Evolutionary conservation across 2,113 vertebrate species (phyloP).

Genomic region (Dicrurus megarhynchus): DNA sequence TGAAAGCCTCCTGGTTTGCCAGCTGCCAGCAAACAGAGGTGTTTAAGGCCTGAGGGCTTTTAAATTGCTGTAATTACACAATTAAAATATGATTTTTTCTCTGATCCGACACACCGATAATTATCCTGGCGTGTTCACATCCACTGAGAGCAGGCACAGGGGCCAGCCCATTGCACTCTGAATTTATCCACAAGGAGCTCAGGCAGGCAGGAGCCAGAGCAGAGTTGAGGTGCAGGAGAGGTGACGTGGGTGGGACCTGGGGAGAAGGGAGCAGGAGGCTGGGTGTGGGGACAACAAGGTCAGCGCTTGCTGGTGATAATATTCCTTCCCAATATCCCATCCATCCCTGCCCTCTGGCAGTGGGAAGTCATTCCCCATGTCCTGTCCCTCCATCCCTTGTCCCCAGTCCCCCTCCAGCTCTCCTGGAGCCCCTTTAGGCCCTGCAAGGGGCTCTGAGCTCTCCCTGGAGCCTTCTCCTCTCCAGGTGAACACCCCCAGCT

Average conservation of each 20-base stretch:
- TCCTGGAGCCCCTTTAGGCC: not conserved
- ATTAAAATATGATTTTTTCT: constrained; percentile 36
- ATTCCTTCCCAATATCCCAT: not conserved
- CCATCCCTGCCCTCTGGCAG: not conserved
- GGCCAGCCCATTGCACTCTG: not conserved
- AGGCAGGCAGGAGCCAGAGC: not conserved
- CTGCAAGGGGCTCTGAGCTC: not conserved
- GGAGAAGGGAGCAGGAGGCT: not conserved
- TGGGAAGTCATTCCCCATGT: not conserved
- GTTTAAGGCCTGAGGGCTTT: constrained; percentile 8
- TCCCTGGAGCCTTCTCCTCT: not conserved
- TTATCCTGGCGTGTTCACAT: not conserved
- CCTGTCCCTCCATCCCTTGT: not conserved
- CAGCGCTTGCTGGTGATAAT: not conserved
- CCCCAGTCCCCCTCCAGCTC: not conserved
- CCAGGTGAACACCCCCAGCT: fast-evolving
- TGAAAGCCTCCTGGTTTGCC: not conserved
- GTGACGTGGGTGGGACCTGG: not conserved
- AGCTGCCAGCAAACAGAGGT: constrained; percentile 16
- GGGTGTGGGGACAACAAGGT: not conserved
- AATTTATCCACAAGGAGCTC: not conserved
- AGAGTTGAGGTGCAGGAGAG: not conserved
- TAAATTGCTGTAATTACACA: constrained; percentile 43
- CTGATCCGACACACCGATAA: not conserved
- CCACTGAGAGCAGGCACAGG: not conserved